Evolutionary conservation across 30 jellyfish, hydroid and myxozoan species (phyloP).

Genomic region (Turritopsis rubra): DNA sequence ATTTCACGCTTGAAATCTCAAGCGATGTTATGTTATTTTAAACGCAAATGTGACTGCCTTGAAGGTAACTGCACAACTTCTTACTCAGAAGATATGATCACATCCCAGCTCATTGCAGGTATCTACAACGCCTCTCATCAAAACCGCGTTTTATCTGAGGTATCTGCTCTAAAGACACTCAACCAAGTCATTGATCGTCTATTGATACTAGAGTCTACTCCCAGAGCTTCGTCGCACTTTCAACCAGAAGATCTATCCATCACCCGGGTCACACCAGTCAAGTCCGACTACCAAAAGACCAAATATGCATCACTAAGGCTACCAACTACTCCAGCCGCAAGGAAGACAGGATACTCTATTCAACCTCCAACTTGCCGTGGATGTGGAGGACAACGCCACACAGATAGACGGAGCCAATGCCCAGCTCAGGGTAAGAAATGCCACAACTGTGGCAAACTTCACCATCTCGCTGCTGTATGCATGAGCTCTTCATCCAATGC

Average conservation of each 20-base stretch:
- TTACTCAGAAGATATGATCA: no score
- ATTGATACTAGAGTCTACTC: conserved; percentile 22
- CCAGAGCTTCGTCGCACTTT: conserved; percentile 8
- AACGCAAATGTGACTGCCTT: no score
- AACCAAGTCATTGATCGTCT: not conserved
- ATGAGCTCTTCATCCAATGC: not conserved
- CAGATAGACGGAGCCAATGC: not conserved
- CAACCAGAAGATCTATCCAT: not conserved
- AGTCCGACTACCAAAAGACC: not conserved
- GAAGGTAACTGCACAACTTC: no score
- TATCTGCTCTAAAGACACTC: no score
- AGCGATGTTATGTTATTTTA: no score
- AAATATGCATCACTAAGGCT: not conserved
- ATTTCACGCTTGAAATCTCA: no score
- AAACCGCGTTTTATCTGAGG: no score
- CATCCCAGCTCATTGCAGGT: no score
- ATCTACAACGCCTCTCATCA: no score
- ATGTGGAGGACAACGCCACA: not conserved
- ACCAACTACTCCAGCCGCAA: not conserved
- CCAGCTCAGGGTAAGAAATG: not conserved
- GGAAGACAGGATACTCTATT: not conserved
- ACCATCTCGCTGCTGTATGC: conserved; percentile 5
- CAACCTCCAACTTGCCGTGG: not conserved
- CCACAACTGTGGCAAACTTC: not conserved
- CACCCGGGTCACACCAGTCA: not conserved